These are phyloP conservation scores for Abrostola tripartita DNA, from an alignment of 2,888 invertebrate genomes.

Conservation along the genomic window DNA sequence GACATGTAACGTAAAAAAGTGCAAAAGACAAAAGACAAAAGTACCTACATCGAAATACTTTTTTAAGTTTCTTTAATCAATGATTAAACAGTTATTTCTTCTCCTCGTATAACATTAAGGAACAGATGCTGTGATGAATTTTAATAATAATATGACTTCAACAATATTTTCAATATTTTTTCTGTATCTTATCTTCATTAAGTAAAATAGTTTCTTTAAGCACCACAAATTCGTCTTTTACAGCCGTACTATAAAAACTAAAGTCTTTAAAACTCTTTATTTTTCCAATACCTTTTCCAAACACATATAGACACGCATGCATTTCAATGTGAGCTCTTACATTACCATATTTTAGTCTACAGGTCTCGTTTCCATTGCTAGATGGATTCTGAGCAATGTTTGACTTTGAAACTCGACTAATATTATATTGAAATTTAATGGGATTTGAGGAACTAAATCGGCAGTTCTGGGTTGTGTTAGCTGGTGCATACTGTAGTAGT, in stretches of 20 bases:
- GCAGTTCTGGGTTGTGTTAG: slow-evolving; percentile 38
- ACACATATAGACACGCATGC: slow-evolving; percentile 31
- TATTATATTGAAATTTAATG: slow-evolving; percentile 56
- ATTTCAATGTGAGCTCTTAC: slow-evolving; percentile 33
- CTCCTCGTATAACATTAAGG: too few species aligned
- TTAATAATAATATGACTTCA: too few species aligned
- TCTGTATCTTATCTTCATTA: too few species aligned
- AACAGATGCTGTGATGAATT: too few species aligned
- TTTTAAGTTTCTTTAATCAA: too few species aligned
- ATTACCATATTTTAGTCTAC: slow-evolving; percentile 49
- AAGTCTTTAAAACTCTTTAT: slow-evolving; percentile 5
- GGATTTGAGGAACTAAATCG: slow-evolving; percentile 43
- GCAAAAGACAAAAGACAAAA: too few species aligned
- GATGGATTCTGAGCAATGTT: slow-evolving; percentile 38
- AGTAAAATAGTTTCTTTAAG: background rate
- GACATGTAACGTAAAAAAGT: too few species aligned
- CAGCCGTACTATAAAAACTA: background rate
- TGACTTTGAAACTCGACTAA: slow-evolving; percentile 54
- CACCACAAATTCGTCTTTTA: background rate
- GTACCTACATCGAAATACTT: too few species aligned
- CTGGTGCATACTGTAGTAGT: slow-evolving; percentile 10
- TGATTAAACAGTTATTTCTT: too few species aligned
- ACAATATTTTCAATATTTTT: too few species aligned
- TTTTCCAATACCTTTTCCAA: slow-evolving; percentile 28
- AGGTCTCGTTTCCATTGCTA: slow-evolving; percentile 34